These are phyloP conservation scores for Lucifuga dentata DNA, from an alignment of 2,113 vertebrate genomes.

Conservation along the genomic window DNA sequence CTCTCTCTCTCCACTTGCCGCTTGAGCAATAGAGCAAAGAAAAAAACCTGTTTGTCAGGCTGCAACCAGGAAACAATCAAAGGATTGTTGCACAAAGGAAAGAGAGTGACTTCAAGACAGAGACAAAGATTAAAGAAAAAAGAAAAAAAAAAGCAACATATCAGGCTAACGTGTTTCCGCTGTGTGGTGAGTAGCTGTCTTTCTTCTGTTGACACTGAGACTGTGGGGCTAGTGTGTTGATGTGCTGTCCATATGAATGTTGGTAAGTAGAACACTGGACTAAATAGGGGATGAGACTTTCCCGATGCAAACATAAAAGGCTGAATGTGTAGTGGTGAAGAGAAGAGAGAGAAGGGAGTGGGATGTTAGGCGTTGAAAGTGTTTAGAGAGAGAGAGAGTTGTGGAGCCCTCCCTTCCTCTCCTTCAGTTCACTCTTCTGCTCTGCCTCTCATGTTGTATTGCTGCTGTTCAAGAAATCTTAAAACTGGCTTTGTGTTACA, in stretches of 20 bases:
- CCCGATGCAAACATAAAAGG: neutral
- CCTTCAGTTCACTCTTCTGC: neutral
- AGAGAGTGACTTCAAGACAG: constrained; percentile 35
- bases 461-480: neutral
- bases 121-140: constrained; percentile 24
- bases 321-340: constrained; percentile 9
- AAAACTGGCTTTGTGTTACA: neutral
- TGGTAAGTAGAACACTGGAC: constrained; percentile 33
- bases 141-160: constrained; percentile 6
- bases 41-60: constrained; percentile 77
- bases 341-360: neutral
- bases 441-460: neutral
- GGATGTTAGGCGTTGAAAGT: constrained; percentile 4
- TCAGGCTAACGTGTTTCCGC: constrained; percentile 43
- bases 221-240: constrained; percentile 31
- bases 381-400: constrained; percentile 8
- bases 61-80: constrained; percentile 81
- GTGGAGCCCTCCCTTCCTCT: constrained; percentile 10
- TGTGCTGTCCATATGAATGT: constrained; percentile 8
- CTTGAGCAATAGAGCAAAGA: constrained; percentile 63
- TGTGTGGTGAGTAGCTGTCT: constrained; percentile 34
- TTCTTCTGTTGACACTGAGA: constrained; percentile 14
- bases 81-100: constrained; percentile 38
- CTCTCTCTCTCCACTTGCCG: constrained; percentile 18
- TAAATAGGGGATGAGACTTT: neutral